Conservation (phyloP, 64 coral and sea anemone species). For the Pocillopora verrucosa region DNA sequence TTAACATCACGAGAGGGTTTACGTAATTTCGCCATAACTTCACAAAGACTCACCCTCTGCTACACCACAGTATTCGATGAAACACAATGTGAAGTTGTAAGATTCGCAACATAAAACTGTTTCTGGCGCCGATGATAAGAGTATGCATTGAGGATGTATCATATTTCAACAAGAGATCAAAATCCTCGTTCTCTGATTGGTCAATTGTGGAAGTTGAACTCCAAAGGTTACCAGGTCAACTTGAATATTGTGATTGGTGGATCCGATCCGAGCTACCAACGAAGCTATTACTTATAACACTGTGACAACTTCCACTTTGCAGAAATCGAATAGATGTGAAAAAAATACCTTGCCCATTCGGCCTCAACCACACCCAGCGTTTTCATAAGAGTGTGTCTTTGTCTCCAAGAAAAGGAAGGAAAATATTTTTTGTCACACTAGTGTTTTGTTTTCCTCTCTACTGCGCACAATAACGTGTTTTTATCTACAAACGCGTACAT, state of each 20-base stretch:
- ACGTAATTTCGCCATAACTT: background rate
- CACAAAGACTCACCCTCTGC: background rate
- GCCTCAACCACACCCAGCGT: too few species aligned
- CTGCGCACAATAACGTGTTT: too few species aligned
- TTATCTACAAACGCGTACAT: too few species aligned
- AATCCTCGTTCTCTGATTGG: background rate
- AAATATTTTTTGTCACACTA: too few species aligned
- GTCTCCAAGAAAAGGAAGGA: too few species aligned
- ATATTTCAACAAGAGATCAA: constrained; percentile 1
- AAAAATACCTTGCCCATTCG: too few species aligned
- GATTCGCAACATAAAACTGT: background rate
- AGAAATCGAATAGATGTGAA: background rate
- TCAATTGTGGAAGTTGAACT: background rate
- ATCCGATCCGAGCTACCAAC: background rate
- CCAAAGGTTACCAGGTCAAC: background rate
- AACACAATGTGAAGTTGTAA: background rate
- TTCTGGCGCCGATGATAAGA: background rate
- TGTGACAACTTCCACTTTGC: background rate
- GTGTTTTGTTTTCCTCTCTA: too few species aligned
- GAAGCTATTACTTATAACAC: too few species aligned
- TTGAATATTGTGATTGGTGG: background rate
- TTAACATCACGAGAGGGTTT: background rate
- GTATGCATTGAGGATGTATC: background rate
- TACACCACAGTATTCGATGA: background rate
- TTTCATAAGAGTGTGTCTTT: too few species aligned